Evolutionary conservation across 2,113 vertebrate species (phyloP).

Genomic region (Strigops habroptila): DNA sequence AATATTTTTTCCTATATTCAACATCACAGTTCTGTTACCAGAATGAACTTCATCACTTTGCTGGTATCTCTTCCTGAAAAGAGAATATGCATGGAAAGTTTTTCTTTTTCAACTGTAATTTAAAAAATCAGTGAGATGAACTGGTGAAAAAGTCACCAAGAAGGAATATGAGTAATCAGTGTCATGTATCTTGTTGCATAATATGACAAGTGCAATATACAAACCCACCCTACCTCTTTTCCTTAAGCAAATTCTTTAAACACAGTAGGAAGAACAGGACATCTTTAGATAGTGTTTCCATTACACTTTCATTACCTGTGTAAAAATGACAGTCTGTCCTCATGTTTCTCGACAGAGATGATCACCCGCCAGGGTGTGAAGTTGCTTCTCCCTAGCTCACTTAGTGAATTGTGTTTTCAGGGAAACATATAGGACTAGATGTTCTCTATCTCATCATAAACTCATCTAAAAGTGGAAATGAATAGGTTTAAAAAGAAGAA

Average conservation of each 20-base stretch:
- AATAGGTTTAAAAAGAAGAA: not conserved
- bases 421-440: not conserved
- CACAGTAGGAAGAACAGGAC: not conserved
- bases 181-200: not conserved
- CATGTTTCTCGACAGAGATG: not conserved
- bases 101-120: not conserved
- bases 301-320: not conserved
- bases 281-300: not conserved
- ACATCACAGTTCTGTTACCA: not conserved
- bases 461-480: not conserved
- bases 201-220: not conserved
- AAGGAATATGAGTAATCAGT: not conserved
- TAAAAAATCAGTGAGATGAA: not conserved
- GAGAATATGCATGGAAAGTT: not conserved
- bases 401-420: not conserved
- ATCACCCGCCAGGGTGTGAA: not conserved
- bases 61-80: not conserved
- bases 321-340: not conserved
- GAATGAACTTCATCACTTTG: not conserved
- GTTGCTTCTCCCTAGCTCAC: not conserved
- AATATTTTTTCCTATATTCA: not conserved
- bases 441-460: not conserved
- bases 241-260: not conserved
- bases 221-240: not conserved
- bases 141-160: not conserved